These are phyloP conservation scores for Drosophila murphyi DNA, from an alignment of 1,140 invertebrate species.

Conservation along the genomic window DNA sequence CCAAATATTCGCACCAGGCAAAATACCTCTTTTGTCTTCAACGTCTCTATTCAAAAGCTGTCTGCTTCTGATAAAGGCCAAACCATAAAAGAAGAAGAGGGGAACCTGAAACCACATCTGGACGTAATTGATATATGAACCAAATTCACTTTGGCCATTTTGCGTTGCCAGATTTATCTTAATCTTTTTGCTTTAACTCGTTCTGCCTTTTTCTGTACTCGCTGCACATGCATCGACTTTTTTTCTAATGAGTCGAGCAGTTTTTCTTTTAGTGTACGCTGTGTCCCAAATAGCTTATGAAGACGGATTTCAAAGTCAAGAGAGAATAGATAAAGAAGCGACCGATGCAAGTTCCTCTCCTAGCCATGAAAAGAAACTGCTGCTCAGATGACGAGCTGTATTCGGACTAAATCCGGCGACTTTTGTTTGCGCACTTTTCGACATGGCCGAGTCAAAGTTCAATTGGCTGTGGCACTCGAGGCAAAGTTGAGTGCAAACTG, in stretches of 20 bases:
- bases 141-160: constrained; percentile 52
- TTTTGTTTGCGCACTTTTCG: constrained; percentile 54
- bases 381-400: constrained; percentile 29
- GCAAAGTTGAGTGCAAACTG: constrained; percentile 28
- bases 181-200: constrained; percentile 13
- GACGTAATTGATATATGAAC: not conserved
- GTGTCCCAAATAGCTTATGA: constrained; percentile 44
- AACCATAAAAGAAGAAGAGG: not conserved
- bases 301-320: constrained; percentile 9
- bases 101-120: not conserved
- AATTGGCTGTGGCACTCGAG: constrained; percentile 31
- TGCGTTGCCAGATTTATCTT: constrained; percentile 21
- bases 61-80: constrained; percentile 3
- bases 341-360: not conserved
- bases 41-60: constrained; percentile 5
- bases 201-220: not conserved
- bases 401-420: constrained; percentile 2
- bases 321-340: not conserved
- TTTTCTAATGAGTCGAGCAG: constrained; percentile 46
- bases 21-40: not conserved
- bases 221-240: constrained; percentile 28
- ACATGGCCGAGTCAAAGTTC: constrained; percentile 28
- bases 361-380: constrained; percentile 10
- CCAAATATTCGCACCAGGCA: constrained; percentile 3
- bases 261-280: constrained; percentile 42